Evolutionary conservation across 2,797 vertebrate genomes (phyloP).

Genomic region (Rhynchotus rufescens): DNA sequence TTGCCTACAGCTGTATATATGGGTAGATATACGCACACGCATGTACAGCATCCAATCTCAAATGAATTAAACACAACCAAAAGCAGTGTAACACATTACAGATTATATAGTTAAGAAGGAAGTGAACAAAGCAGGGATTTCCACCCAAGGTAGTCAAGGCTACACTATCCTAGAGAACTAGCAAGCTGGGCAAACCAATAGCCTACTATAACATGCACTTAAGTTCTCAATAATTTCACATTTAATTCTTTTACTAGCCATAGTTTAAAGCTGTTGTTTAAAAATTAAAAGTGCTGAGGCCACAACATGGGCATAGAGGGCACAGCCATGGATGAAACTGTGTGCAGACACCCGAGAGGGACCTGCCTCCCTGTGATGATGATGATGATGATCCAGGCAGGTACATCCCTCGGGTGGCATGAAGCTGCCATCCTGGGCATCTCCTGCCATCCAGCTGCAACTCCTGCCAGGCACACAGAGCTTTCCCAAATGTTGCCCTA

Average conservation of each 20-base stretch:
- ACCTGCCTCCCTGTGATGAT: background rate
- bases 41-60: accelerated
- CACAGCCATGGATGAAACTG: background rate
- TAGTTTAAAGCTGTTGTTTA: background rate
- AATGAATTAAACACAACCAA: background rate
- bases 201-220: accelerated
- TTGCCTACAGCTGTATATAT: accelerated
- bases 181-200: no score
- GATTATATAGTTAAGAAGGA: background rate
- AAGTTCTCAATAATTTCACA: background rate
- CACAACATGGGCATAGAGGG: background rate
- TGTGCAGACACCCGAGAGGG: background rate
- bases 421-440: background rate
- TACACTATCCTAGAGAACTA: background rate
- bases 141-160: background rate
- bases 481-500: background rate
- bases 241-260: background rate
- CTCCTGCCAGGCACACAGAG: background rate
- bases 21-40: accelerated
- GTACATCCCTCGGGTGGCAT: accelerated
- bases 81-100: background rate
- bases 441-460: background rate
- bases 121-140: background rate
- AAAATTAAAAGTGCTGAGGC: background rate
- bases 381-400: background rate